Conservation (phyloP, 2,797 vertebrate genomes). For the Decapterus maruadsi region DNA sequence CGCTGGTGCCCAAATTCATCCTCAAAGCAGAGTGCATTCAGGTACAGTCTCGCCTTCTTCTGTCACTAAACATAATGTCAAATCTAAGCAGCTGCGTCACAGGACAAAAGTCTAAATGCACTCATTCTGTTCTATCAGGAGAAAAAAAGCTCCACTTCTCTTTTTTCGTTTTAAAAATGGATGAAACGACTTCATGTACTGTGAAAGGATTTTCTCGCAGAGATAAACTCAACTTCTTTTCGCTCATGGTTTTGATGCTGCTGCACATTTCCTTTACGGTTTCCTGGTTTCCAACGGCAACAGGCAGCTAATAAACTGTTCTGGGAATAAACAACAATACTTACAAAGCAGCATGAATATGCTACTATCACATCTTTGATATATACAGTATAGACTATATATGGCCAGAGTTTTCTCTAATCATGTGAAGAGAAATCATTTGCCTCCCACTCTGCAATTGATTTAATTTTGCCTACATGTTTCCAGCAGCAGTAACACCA, state of each 20-base stretch:
- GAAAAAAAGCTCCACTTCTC: background rate
- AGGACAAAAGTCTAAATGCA: background rate
- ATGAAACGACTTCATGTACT: background rate
- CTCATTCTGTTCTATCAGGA: background rate
- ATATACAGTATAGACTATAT: too few relatives aligned
- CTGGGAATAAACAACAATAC: background rate
- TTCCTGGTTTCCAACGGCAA: background rate
- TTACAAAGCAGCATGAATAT: background rate
- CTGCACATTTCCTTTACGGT: background rate
- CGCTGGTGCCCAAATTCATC: conserved; percentile 88
- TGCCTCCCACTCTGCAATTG: conserved; percentile 22
- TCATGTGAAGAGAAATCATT: conserved; percentile 6
- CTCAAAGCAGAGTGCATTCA: conserved; percentile 87
- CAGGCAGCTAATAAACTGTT: background rate
- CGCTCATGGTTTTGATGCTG: background rate
- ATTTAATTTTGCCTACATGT: conserved; percentile 27
- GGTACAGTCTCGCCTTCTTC: conserved; percentile 65
- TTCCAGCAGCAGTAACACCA: conserved; percentile 49
- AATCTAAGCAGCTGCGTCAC: background rate
- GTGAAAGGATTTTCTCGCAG: background rate
- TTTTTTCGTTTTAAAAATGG: background rate
- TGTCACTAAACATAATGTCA: background rate
- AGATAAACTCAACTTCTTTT: background rate
- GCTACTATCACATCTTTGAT: background rate
- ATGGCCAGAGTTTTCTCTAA: background rate